Evolutionary conservation across 2,797 vertebrate genomes (phyloP).

Genomic region (Hemibagrus guttatus): DNA sequence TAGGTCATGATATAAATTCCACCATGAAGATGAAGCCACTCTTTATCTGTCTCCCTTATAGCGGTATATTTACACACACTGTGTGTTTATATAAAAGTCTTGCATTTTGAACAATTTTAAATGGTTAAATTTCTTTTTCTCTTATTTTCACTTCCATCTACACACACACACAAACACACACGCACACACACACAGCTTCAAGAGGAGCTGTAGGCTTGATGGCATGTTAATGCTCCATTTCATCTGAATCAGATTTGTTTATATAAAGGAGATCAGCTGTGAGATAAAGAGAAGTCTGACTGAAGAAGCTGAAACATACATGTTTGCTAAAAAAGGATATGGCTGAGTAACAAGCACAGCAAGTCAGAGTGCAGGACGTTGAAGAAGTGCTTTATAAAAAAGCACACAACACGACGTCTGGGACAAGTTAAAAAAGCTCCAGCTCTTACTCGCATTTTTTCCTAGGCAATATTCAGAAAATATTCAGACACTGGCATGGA

Average conservation of each 20-base stretch:
- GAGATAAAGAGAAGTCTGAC: neutral
- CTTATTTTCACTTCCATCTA: too few species aligned
- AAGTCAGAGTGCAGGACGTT: neutral
- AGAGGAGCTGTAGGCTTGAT: neutral
- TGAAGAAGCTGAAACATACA: neutral
- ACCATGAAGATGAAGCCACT: neutral
- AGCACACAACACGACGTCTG: neutral
- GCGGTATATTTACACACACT: neutral
- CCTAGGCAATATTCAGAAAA: slow-evolving; percentile 55
- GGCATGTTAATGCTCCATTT: neutral
- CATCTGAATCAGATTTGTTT: neutral
- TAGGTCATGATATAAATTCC: neutral
- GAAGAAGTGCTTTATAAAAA: neutral
- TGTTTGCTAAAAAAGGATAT: neutral
- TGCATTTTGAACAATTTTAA: too few species aligned
- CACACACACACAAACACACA: neutral
- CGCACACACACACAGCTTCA: neutral
- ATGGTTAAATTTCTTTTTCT: neutral
- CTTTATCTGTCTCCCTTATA: neutral
- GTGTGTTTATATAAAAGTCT: too few species aligned
- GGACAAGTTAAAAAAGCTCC: slow-evolving; percentile 6
- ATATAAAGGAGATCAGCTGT: neutral
- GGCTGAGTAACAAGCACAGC: neutral
- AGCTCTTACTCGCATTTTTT: slow-evolving; percentile 35
- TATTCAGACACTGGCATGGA: slow-evolving; percentile 55